phyloP scores from a whole-genome alignment of 2,797 vertebrate species.

The Sebastolobus alascanus region DNA sequence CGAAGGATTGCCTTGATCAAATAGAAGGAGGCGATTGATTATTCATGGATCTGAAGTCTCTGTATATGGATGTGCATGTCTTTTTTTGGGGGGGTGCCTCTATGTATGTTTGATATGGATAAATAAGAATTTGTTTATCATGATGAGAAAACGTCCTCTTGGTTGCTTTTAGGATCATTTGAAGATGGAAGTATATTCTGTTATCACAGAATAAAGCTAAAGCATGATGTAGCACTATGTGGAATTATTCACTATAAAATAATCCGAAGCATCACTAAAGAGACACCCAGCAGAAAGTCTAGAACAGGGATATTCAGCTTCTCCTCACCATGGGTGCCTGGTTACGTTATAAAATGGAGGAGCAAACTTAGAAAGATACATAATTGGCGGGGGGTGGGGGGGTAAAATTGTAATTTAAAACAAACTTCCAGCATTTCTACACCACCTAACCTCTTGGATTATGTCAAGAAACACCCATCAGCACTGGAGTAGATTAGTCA shows the following conservation, averaged over 20 bases:
- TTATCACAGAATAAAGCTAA: background rate
- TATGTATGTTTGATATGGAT: conserved; percentile 1
- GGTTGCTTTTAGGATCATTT: background rate
- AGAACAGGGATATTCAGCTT: too few relatives aligned
- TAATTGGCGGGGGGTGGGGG: too few relatives aligned
- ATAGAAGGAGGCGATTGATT: conserved; percentile 27
- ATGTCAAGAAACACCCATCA: background rate
- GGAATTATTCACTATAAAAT: background rate
- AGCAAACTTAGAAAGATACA: too few relatives aligned
- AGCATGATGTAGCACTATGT: background rate
- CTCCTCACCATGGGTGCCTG: too few relatives aligned
- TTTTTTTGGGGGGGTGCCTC: background rate
- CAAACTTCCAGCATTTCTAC: background rate
- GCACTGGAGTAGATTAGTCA: too few relatives aligned
- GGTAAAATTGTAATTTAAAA: background rate
- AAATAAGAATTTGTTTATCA: background rate
- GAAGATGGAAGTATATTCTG: background rate
- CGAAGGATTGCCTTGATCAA: conserved; percentile 34
- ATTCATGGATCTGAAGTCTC: conserved; percentile 9
- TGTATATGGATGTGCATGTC: background rate
- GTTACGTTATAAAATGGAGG: too few relatives aligned
- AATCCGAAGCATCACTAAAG: background rate
- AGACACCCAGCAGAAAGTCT: background rate
- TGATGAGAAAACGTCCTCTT: background rate
- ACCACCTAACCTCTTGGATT: background rate